Evolutionary conservation across 1,140 invertebrate genomes (phyloP), one percentile per base, ranked within the genome.

Genomic region (Nephila pilipes): DNA sequence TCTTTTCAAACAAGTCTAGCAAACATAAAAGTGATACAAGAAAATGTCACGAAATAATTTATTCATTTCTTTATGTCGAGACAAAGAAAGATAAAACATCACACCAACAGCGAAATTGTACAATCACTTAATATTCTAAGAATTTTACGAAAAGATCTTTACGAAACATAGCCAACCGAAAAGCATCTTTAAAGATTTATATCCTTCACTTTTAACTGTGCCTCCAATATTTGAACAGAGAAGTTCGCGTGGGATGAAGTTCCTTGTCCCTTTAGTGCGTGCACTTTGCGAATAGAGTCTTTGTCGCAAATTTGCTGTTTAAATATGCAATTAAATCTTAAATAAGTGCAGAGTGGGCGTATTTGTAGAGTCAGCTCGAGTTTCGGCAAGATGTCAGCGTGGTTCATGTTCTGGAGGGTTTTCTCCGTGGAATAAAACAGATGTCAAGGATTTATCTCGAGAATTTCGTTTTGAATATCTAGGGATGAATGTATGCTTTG

Each of bases 281-380:
- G 69, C 12, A 3, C 6, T 22, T 60, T 60, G 18, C 20, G 20
- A 60, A 22, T 18, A 18, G 69, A 75, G 18, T 75, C 69, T 75
- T 75, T 75, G 69, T 75, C 69, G 69, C 69, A 36, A 29, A 75
- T 18, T 75, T 36, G 29, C 69, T 75, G 69, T 75, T 75, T 75
- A 75, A 75, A 75, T 75, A 75, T 75, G 69, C 69, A 75, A 75
- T 75, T 75, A 75, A 75, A 75, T 75, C 69, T 75, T 32, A 36
- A 36, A 75, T 75, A 36, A 75, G 69, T 75, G 69, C 69, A 18
- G 69, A 65, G 69, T 75, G 69, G 69, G 69, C 29, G 69, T 36
- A 32, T 32, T 18, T 75, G 2, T 3, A 14, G 16, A 32, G 29
- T 14, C 10, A 36, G 29, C 14, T 75, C 14, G 29, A 75, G 18